phyloP scores from a whole-genome alignment of 1,140 invertebrate species.

The Pinna nobilis region DNA sequence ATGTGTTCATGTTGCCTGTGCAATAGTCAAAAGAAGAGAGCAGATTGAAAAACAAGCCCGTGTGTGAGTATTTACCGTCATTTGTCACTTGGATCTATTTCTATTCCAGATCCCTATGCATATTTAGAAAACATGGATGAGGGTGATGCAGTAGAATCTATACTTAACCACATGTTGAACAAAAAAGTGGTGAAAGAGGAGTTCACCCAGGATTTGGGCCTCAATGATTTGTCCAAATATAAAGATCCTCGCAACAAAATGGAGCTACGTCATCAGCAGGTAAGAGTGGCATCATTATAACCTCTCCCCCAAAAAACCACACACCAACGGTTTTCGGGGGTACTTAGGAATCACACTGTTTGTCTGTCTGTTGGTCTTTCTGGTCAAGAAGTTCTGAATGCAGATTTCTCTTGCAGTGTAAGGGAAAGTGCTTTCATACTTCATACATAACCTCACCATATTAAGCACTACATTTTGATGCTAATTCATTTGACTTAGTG shows the following conservation, averaged over 20 bases:
- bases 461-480: no score
- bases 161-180: constrained; percentile 63
- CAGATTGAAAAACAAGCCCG: neutral
- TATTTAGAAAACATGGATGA: constrained; percentile 59
- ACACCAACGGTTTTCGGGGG: neutral
- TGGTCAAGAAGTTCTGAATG: no score
- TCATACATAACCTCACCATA: no score
- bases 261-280: constrained; percentile 65
- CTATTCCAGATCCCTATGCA: constrained; percentile 50
- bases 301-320: neutral
- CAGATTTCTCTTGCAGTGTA: no score
- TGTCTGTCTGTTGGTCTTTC: no score
- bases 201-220: constrained; percentile 54
- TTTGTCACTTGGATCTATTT: no score
- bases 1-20: neutral
- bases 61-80: neutral
- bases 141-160: constrained; percentile 55
- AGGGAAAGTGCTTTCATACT: no score
- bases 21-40: neutral
- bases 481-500: no score
- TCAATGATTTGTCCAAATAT: constrained; percentile 50
- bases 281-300: neutral
- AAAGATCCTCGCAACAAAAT: constrained; percentile 65
- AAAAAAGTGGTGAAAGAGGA: constrained; percentile 60
- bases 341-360: no score